Base-by-base conservation (phyloP, 2,113 vertebrate species). In the Dissostichus mawsoni region DNA sequence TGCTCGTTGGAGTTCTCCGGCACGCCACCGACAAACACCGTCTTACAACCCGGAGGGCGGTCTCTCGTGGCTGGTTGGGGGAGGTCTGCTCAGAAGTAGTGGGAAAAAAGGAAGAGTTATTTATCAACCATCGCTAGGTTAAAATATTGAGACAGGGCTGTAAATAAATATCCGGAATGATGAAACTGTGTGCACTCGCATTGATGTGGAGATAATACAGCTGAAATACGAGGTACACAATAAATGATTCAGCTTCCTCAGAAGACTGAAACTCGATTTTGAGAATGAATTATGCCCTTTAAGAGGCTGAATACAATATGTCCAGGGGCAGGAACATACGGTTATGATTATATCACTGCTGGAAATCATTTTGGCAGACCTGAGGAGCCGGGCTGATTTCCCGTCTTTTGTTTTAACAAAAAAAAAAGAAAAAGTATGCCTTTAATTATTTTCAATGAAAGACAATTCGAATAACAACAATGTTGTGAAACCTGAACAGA, bases 11-110 rank as follows among this genome's bases (percentile, higher is more conserved):
- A 94, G 0, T 99, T 99, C 81, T 99, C 98, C 0, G 98, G 98
- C 62, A 99, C 92, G 12, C 98, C 98, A 0, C 98, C 98, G 5
- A 99, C 98, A 92, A 99, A 99, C 81, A 99, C 97, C 0, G 98
- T 99, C 92, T 98, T 99, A 87, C 98, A 99, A 29, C 98, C 98
- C 0, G 98, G 98, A 70, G 98, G 98, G 75, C 98, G 96, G 75
- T 98, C 96, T 86, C 97, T 95, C 0, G 96, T 98, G 74, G 97
- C 96, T 1, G 98, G 98, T 92, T 96, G 97, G 7, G 97, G 97
- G 16, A 98, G 96, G 87, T 98, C 98, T 99, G 93, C 61, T 56
- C 25, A 80, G 47, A 83, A 57, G 68, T 64, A 59, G 76, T 0
- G 16, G 52, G 45, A 64, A 11, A 77, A 52, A 78, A 20, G 3